These are phyloP conservation scores for Panurus biarmicus DNA, from an alignment of 2,113 vertebrate genomes.

Conservation along the genomic window DNA sequence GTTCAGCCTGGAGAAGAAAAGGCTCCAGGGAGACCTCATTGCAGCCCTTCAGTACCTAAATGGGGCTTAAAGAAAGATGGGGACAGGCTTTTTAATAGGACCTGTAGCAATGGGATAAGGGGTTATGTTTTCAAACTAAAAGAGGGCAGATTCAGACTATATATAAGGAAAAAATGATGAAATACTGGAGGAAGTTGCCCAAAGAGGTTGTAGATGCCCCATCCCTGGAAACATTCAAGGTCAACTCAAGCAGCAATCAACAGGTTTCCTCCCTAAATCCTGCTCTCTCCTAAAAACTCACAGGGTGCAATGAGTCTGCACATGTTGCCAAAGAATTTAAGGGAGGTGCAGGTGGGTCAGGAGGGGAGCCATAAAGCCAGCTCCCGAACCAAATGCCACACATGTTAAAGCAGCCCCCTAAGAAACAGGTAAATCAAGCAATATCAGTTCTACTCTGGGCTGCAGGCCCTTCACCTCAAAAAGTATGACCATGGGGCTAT, in stretches of 20 bases:
- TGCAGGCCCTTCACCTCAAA: not conserved
- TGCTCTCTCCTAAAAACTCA: not conserved
- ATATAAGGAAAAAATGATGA: not conserved
- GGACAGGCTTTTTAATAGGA: not conserved
- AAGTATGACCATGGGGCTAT: not conserved
- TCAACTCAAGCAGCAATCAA: not conserved
- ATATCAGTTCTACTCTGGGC: not conserved
- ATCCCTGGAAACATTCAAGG: not conserved
- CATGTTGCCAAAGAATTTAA: not conserved
- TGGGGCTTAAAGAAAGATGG: not conserved
- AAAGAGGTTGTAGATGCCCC: not conserved
- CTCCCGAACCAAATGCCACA: not conserved
- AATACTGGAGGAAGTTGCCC: not conserved
- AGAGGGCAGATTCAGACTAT: not conserved
- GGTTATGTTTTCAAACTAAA: not conserved
- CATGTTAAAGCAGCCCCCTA: not conserved
- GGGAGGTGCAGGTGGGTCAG: rapidly evolving
- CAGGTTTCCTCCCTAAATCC: not conserved
- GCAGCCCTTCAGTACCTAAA: not conserved
- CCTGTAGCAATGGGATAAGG: not conserved
- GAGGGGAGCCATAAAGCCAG: not conserved
- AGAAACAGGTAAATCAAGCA: not conserved
- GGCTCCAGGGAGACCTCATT: not conserved
- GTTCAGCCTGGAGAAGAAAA: not conserved
- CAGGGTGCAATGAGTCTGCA: not conserved